These are phyloP conservation scores for Brachypodius melanocephalos DNA, from an alignment of 2,113 vertebrate genomes.

Conservation along the genomic window DNA sequence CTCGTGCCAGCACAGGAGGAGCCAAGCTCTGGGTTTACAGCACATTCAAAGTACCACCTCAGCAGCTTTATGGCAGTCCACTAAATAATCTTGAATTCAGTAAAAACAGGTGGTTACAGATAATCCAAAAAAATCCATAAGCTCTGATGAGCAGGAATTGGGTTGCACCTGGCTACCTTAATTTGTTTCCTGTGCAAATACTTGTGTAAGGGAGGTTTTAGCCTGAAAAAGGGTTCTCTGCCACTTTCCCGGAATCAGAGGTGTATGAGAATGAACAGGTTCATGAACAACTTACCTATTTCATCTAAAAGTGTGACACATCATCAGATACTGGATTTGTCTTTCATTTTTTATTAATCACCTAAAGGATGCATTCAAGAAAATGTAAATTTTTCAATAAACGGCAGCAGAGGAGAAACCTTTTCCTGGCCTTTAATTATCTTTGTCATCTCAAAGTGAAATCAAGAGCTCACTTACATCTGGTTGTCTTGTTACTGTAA, in stretches of 20 bases:
- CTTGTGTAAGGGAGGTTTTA: neutral
- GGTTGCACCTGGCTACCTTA: neutral
- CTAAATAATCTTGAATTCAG: neutral
- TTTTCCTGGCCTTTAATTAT: neutral
- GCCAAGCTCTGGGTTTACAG: neutral
- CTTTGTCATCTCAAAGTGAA: neutral
- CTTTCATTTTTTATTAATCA: neutral
- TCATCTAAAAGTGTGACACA: neutral
- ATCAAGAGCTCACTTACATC: neutral
- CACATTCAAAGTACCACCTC: neutral
- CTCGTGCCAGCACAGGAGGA: neutral
- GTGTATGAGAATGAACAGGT: neutral
- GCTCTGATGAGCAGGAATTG: rapidly evolving
- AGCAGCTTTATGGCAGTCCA: neutral
- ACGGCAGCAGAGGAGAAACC: neutral
- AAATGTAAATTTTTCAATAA: neutral
- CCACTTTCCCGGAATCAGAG: neutral
- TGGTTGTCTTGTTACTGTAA: neutral
- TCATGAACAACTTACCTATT: neutral
- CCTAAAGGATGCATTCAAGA: neutral
- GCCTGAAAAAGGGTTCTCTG: neutral
- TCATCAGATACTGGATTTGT: neutral
- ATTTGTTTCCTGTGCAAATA: neutral
- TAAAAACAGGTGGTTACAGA: neutral
- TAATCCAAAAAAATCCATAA: neutral